Evolutionary conservation across 2,113 vertebrate species (phyloP), one percentile per base, ranked within the genome.

Genomic region (Alligator sinensis): DNA sequence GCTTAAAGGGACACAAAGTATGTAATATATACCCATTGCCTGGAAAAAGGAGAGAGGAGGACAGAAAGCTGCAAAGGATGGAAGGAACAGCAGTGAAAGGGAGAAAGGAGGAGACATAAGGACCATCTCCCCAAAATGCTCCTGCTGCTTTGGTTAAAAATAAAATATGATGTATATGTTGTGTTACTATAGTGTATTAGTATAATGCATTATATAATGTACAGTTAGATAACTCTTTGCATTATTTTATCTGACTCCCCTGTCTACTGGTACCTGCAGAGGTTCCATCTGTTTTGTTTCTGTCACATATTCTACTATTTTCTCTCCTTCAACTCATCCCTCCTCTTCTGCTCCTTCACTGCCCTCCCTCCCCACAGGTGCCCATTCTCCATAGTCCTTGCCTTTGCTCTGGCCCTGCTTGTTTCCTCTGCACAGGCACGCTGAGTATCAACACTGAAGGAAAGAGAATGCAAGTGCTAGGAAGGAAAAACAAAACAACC

Each of bases 401-500:
- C 5, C 59, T 34, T 5, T 30, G n/a, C n/a, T 30, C 58, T 16
- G 59, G 13, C 58, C 27, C 55, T 24, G 10, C 54, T 16, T 25
- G 54, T 64, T 25, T 82, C n/a, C 63, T 34, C 47, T 22, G 15
- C 21, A 24, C 10, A 55, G 28, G 14, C 80, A 24, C 22, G 54
- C 28, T 57, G 16, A 15, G 13, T 47, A 57, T 28, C 8, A 27
- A 2, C 0, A 2, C 4, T 14, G 3, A 22, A 22, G 59, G 59
- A 9, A 0, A 1, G 24, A 22, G 0, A 1, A 5, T 4, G 2
- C 18, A 9, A 22, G 0, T 2, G 57, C 9, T 22, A 27, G 10
- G 5, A 27, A 3, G 25, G 57, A 21, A 74, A 11, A 82, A 66
- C 28, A 34, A 57, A 68, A 58, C 6, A 18, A 24, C n/a, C 28